Base-by-base conservation (phyloP, 1,140 invertebrate species). In the Drosophila willistoni region DNA sequence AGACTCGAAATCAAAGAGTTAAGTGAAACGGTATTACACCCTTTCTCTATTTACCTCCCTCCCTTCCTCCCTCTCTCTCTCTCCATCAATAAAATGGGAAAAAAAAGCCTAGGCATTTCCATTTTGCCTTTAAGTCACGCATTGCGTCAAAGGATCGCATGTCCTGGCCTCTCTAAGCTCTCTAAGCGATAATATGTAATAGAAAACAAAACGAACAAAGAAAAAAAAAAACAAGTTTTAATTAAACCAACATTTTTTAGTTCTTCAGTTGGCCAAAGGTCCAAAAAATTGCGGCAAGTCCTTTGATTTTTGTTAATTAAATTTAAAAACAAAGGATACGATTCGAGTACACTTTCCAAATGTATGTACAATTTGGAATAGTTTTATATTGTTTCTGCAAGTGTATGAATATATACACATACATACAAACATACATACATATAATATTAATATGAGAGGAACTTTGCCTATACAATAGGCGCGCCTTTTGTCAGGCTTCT, bases 401-500 rank as follows among this genome's bases (percentile, higher is more conserved):
- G 56, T 59, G 33, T 59, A 57, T 57, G 33, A 29, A 29, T 7
- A n/a, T 29, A 29, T 29, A 29, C 1, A 29, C 6, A 7, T 10
- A 34, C 55, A 57, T 36, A 14, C 34, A 34, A 19, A 19, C 29
- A 29, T 10, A 34, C 33, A 36, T 36, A 14, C 17, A 34, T 47
- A 19, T 47, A 7, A 44, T 44, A 44, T 14, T 14, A 17, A 10
- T 9, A 19, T 29, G 9, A 17, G 17, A 51, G 13, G 33, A 59
- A 59, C 55, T 57, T 36, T 36, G 14, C 33, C 13, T 34, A 29
- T 34, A 57, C 56, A 59, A 59, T 59, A 39, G 56, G 17, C 33
- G 56, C 56, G 56, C 56, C 56, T 59, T 59, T 59, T 34, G 56
- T 34, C 56, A 59, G 56, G 60, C 60, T 62, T 62, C 60, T 62